Conservation (phyloP, 2,888 invertebrate genomes). For the Nephrotoma flavescens region DNA sequence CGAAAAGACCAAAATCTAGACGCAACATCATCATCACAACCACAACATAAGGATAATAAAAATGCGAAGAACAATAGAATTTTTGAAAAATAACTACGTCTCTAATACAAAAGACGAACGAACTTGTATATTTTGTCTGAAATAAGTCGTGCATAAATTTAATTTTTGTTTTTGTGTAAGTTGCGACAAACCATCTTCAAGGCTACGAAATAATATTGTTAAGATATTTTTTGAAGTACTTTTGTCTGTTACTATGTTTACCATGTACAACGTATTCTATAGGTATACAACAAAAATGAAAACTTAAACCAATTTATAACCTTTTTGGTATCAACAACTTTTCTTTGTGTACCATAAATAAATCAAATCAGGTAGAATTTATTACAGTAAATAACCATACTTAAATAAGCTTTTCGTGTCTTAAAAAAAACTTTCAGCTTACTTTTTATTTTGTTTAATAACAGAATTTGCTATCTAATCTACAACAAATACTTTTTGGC, state of each 20-base stretch:
- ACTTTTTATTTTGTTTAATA: not conserved
- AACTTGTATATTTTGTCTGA: not conserved
- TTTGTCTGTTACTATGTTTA: not conserved
- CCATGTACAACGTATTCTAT: no score
- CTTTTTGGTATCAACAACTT: not conserved
- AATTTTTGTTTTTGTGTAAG: not conserved
- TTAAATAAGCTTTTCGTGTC: not conserved
- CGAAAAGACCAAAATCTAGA: no score
- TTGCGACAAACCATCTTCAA: not conserved
- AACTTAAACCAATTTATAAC: not conserved
- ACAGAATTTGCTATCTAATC: not conserved
- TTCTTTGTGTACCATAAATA: not conserved
- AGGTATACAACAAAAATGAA: not conserved
- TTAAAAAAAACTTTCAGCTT: not conserved
- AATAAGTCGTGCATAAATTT: not conserved
- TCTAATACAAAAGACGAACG: not conserved
- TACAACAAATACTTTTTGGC: not conserved
- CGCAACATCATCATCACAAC: no score
- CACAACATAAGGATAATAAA: no score
- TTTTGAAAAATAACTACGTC: not conserved
- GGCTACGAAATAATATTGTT: not conserved
- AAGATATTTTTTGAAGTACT: not conserved
- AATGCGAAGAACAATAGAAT: not conserved
- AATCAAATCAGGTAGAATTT: not conserved
- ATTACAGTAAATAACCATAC: not conserved